Evolutionary conservation across 2,797 vertebrate genomes (phyloP).

Genomic region (Hafferia zeledoni): DNA sequence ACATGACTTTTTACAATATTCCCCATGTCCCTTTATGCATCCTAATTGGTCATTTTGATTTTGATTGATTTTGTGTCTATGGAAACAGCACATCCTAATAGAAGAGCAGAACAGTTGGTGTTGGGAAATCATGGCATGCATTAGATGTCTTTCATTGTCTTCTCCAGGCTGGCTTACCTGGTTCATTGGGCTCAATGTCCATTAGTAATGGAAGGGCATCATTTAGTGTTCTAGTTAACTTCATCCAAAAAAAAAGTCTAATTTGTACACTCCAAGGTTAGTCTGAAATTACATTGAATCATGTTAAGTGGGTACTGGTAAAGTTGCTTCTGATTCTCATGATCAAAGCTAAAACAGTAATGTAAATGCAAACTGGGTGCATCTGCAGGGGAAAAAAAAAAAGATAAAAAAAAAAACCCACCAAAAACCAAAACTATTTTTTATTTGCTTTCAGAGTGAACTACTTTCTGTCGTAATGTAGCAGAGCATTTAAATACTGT

Average conservation of each 20-base stretch:
- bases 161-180: neutral
- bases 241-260: neutral
- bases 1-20: neutral
- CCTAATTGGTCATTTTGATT: neutral
- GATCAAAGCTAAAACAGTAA: neutral
- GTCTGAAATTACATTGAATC: neutral
- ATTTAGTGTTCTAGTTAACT: neutral
- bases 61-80: neutral
- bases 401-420: too few relatives aligned
- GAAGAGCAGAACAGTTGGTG: neutral
- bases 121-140: neutral
- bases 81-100: neutral
- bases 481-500: neutral
- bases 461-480: neutral
- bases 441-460: neutral
- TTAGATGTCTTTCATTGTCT: neutral
- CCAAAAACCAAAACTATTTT: neutral
- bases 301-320: neutral
- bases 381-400: neutral
- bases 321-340: neutral
- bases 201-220: neutral
- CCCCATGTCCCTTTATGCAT: neutral
- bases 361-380: neutral
- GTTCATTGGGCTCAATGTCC: neutral
- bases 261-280: neutral